Conservation (phyloP, 1,140 invertebrate genomes). For the Araneus ventricosus region DNA sequence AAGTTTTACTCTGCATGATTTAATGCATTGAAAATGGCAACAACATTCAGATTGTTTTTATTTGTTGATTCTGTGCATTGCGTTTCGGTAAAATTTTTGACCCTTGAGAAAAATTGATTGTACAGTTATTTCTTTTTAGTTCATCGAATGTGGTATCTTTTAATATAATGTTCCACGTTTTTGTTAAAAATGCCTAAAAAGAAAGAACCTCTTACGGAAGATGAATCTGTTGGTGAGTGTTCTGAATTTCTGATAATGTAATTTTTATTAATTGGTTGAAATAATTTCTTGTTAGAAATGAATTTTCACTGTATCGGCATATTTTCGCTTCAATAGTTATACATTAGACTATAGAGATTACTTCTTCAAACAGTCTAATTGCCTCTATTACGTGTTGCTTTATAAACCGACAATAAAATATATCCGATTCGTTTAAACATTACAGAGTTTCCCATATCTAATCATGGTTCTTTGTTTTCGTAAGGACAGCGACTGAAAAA, state of each 20-base stretch:
- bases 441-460: no score
- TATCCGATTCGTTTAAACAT: no score
- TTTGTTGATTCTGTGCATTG: no score
- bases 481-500: no score
- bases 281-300: neutral
- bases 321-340: neutral
- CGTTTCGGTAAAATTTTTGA: no score
- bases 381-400: neutral
- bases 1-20: no score
- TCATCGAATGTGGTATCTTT: neutral
- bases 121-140: neutral
- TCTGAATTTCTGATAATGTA: neutral
- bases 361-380: neutral
- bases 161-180: neutral
- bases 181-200: conserved; percentile 38
- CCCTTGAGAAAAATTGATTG: no score
- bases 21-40: no score
- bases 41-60: no score
- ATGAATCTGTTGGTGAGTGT: conserved; percentile 42
- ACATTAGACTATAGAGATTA: neutral
- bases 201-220: conserved; percentile 28
- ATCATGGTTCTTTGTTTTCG: no score
- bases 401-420: neutral
- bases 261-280: neutral
- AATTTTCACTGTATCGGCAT: no score